Percentiles rank a stretch among this genome's conserved stretches.
Conservation (phyloP, 2,797 vertebrate species). For the Falco peregrinus region DNA sequence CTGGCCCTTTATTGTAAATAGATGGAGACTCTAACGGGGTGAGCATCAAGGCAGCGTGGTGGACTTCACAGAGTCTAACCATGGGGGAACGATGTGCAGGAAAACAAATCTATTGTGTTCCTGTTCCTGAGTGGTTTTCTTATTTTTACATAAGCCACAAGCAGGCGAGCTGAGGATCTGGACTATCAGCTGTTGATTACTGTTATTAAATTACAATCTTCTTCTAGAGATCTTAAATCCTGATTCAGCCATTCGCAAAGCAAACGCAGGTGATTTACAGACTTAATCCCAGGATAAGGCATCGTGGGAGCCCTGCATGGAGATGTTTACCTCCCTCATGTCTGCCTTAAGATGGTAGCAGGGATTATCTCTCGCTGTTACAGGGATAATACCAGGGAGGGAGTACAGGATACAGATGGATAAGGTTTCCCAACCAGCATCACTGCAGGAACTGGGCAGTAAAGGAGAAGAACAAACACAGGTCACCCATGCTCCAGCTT, state of each 20-base stretch:
- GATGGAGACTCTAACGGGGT: background rate
- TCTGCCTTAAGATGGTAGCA: background rate
- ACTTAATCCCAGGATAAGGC: background rate
- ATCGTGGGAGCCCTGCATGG: background rate
- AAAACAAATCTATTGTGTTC: background rate
- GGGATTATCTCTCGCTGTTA: background rate
- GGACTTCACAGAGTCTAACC: background rate
- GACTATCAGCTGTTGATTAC: background rate
- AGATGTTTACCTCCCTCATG: background rate
- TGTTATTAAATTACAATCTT: background rate
- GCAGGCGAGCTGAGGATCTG: background rate
- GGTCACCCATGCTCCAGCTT: background rate
- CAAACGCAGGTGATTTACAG: background rate
- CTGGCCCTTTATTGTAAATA: background rate
- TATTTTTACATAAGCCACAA: background rate
- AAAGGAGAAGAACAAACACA: background rate
- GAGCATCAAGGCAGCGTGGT: background rate
- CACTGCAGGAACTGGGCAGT: background rate
- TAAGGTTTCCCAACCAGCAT: background rate
- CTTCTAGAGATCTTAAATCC: background rate
- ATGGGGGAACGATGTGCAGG: fast-evolving
- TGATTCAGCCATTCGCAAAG: background rate
- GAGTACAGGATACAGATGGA: background rate
- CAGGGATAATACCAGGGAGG: background rate
- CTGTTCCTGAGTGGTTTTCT: background rate